These are phyloP conservation scores for Pomacea maculata DNA, from an alignment of 1,140 invertebrate species.

Conservation along the genomic window DNA sequence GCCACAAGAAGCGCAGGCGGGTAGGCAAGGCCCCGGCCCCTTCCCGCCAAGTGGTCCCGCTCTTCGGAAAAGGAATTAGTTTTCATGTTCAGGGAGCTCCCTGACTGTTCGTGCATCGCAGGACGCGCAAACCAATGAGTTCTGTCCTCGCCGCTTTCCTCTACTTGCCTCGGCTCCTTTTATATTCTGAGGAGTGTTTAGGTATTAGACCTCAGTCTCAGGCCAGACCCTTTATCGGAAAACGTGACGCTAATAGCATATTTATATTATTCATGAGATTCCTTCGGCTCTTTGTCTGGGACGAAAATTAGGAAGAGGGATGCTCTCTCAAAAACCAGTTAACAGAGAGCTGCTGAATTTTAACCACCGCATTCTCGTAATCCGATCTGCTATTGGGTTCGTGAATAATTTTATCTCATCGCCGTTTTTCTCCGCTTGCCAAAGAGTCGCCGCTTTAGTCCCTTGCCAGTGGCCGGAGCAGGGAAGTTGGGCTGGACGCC, in stretches of 20 bases:
- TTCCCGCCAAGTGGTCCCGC: too few relatives aligned
- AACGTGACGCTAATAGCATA: constrained; percentile 32
- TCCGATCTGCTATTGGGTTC: constrained; percentile 28
- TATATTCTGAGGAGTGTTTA: constrained; percentile 33
- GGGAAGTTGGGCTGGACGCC: too few relatives aligned
- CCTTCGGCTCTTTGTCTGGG: constrained; percentile 27
- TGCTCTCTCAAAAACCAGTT: constrained; percentile 38
- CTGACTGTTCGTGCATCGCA: constrained; percentile 12
- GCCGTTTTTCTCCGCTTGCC: constrained; percentile 22
- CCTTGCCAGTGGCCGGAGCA: too few relatives aligned
- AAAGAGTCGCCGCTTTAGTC: background rate
- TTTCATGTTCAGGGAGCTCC: constrained; percentile 8
- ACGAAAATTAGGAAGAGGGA: constrained; percentile 33
- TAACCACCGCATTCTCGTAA: constrained; percentile 33
- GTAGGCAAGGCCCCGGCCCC: too few relatives aligned
- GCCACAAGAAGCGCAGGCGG: too few relatives aligned
- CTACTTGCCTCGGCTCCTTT: constrained; percentile 15
- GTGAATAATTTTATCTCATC: constrained; percentile 35
- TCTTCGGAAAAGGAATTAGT: constrained; percentile 11
- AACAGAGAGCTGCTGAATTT: constrained; percentile 36
- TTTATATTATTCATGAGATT: constrained; percentile 40
- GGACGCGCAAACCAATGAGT: constrained; percentile 23
- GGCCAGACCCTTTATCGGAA: constrained; percentile 23
- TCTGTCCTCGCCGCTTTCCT: background rate
- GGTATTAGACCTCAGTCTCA: constrained; percentile 28